phyloP scores from a whole-genome alignment of 2,113 vertebrate genomes.

The Sapajus apella region DNA sequence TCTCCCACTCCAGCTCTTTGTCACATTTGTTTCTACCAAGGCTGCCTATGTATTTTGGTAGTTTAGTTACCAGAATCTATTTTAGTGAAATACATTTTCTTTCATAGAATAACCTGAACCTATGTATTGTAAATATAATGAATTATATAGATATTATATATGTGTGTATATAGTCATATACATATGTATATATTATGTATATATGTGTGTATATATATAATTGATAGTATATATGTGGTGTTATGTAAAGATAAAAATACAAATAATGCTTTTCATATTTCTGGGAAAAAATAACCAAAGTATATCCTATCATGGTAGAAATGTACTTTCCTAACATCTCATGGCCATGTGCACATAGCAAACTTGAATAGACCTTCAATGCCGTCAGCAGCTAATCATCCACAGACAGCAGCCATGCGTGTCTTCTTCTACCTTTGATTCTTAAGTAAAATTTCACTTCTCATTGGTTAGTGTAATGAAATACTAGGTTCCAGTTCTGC shows the following conservation, averaged over 20 bases:
- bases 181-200: no score
- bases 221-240: background rate
- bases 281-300: background rate
- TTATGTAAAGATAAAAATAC: background rate
- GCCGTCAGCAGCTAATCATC: background rate
- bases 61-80: background rate
- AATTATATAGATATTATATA: background rate
- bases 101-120: background rate
- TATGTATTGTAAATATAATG: background rate
- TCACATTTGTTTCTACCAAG: background rate
- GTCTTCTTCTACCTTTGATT: background rate
- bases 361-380: background rate
- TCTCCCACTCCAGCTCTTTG: background rate
- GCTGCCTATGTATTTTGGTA: background rate
- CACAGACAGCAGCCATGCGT: background rate
- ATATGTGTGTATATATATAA: no score
- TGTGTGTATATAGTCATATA: no score
- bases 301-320: background rate
- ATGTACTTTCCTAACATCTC: background rate
- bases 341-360: background rate
- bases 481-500: constrained; percentile 27
- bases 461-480: background rate
- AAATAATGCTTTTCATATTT: background rate
- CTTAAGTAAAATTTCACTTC: background rate
- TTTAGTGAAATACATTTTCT: background rate